Percentiles rank a stretch among this genome's conserved stretches.
phyloP scores from a whole-genome alignment of 2,113 vertebrate species.

The Eptesicus fuscus region DNA sequence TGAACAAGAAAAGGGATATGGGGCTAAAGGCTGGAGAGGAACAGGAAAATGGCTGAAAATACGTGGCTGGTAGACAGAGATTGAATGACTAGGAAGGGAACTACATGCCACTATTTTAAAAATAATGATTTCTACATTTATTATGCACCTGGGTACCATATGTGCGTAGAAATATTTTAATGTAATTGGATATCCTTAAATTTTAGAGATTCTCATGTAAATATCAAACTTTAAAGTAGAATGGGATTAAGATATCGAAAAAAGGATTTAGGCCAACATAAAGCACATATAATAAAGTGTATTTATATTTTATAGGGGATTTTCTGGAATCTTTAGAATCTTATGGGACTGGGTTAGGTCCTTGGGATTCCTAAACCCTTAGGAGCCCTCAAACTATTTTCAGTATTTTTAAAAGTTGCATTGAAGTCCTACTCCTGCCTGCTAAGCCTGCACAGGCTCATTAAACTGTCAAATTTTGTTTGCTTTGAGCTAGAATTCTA shows the following conservation, averaged over 20 bases:
- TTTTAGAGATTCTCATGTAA: slow-evolving; percentile 60
- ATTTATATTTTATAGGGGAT: slow-evolving; percentile 60
- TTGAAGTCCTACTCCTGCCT: background rate
- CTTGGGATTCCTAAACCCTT: slow-evolving; percentile 53
- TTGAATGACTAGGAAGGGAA: background rate
- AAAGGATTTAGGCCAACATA: slow-evolving; percentile 47
- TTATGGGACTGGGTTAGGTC: slow-evolving; percentile 55
- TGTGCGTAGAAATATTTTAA: slow-evolving; percentile 73
- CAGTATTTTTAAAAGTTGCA: slow-evolving; percentile 35
- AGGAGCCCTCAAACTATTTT: slow-evolving; percentile 51
- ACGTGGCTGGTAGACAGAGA: background rate
- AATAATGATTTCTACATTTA: slow-evolving; percentile 42
- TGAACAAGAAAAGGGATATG: background rate
- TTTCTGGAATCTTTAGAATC: slow-evolving; percentile 63
- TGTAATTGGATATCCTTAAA: slow-evolving; percentile 66
- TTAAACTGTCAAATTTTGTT: slow-evolving; percentile 34
- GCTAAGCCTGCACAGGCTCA: background rate
- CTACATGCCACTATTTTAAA: slow-evolving; percentile 23
- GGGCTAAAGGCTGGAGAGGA: background rate
- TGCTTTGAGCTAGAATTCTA: background rate
- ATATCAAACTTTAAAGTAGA: slow-evolving; percentile 57
- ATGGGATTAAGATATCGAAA: slow-evolving; percentile 54
- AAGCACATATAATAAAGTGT: slow-evolving; percentile 31
- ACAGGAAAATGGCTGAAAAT: background rate
- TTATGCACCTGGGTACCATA: slow-evolving; percentile 70